Evolutionary conservation across 2,113 vertebrate genomes (phyloP).

Genomic region (pig (Sus scrofa)): DNA sequence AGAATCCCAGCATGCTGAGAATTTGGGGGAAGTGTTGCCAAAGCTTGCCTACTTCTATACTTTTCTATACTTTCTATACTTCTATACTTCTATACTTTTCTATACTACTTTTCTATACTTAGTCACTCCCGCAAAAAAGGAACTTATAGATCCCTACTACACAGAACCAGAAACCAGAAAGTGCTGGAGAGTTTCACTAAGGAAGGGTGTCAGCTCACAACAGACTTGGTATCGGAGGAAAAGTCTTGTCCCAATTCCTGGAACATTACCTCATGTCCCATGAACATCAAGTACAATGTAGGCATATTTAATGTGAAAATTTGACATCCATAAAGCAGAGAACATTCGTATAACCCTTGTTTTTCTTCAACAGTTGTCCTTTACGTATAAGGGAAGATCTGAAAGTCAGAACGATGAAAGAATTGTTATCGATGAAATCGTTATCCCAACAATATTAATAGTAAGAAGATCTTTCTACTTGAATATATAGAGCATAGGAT

Average conservation of each 20-base stretch:
- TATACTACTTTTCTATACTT: background rate
- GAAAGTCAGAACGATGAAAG: background rate
- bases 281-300: background rate
- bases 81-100: no score
- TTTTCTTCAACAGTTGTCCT: background rate
- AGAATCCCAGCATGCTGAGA: background rate
- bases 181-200: background rate
- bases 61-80: no score
- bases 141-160: background rate
- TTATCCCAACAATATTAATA: background rate
- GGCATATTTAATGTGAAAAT: background rate
- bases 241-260: background rate
- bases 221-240: background rate
- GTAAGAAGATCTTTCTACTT: slow-evolving; percentile 8
- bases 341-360: background rate
- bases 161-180: background rate
- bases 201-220: background rate
- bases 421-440: background rate
- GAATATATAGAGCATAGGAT: background rate
- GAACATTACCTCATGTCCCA: no score
- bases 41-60: background rate
- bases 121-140: background rate
- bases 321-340: background rate
- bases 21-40: background rate
- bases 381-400: background rate